A percentile compares a stretch with the other conserved stretches of the same genome.
phyloP scores from a whole-genome alignment of 2,888 invertebrate genomes.

The Horisme vitalbata region DNA sequence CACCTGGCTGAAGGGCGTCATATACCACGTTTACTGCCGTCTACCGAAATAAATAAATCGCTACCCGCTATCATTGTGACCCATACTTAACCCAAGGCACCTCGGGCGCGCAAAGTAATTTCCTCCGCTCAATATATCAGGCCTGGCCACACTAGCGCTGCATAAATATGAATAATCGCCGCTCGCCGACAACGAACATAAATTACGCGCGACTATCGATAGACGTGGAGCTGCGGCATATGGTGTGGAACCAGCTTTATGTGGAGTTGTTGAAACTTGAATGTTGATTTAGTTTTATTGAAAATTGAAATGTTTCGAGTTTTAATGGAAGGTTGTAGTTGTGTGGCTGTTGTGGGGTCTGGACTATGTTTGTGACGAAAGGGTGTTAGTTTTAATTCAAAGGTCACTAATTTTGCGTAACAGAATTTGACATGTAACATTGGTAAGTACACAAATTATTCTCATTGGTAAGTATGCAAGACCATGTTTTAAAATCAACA shows the following conservation, averaged over 20 bases:
- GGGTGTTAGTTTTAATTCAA: no score
- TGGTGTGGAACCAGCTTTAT: slow-evolving; percentile 9
- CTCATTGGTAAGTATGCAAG: no score
- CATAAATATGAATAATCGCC: slow-evolving; percentile 70
- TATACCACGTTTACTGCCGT: no score
- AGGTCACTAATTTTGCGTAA: no score
- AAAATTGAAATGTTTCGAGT: slow-evolving; percentile 9
- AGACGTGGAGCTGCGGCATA: slow-evolving; percentile 21
- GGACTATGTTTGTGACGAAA: no score
- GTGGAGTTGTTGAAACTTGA: slow-evolving; percentile 4
- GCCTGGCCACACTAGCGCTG: slow-evolving; percentile 51
- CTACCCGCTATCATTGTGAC: slow-evolving; percentile 10
- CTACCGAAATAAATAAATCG: no score
- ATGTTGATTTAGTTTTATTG: slow-evolving; percentile 8
- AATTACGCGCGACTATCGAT: slow-evolving; percentile 56
- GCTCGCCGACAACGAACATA: slow-evolving; percentile 58
- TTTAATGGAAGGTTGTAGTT: neutral
- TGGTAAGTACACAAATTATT: no score
- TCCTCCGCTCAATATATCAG: slow-evolving; percentile 54
- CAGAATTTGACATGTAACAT: no score
- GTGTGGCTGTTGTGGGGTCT: no score
- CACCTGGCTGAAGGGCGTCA: no score
- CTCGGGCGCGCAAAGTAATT: slow-evolving; percentile 48
- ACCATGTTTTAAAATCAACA: no score
- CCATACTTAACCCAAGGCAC: slow-evolving; percentile 23